Evolutionary conservation across 2,113 vertebrate genomes (phyloP).

Genomic region (Phaethon lepturus): DNA sequence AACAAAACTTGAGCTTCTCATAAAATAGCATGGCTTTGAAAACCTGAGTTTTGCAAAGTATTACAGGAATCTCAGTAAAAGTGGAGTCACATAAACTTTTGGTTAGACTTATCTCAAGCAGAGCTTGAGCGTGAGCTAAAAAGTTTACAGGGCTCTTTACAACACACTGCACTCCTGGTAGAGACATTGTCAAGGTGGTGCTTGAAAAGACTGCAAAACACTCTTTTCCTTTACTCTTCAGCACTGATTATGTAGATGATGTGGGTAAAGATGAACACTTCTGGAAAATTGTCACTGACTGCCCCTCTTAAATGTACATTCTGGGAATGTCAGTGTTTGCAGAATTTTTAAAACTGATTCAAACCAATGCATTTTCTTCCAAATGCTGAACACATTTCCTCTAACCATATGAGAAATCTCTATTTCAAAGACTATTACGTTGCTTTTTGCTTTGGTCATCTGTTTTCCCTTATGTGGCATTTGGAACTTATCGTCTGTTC

Average conservation of each 20-base stretch:
- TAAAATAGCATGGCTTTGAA: neutral
- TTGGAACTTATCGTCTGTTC: neutral
- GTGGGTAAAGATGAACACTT: neutral
- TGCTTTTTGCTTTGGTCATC: neutral
- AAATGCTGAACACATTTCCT: neutral
- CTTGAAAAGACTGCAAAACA: neutral
- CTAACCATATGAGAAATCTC: neutral
- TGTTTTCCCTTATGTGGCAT: neutral
- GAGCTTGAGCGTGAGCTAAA: neutral
- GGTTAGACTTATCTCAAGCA: neutral
- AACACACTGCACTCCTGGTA: neutral
- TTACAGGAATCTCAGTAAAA: neutral
- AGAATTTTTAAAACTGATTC: neutral
- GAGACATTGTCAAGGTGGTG: neutral
- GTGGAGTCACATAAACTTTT: neutral
- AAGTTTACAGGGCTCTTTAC: neutral
- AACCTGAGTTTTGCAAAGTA: neutral
- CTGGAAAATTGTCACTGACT: neutral
- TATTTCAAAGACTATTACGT: neutral
- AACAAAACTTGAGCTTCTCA: neutral
- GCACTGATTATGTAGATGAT: neutral
- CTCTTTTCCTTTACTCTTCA: neutral
- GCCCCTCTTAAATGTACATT: neutral
- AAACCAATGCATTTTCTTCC: neutral
- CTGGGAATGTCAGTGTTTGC: neutral